Conservation (phyloP, 2,113 vertebrate species). For the Columba janthina region DNA sequence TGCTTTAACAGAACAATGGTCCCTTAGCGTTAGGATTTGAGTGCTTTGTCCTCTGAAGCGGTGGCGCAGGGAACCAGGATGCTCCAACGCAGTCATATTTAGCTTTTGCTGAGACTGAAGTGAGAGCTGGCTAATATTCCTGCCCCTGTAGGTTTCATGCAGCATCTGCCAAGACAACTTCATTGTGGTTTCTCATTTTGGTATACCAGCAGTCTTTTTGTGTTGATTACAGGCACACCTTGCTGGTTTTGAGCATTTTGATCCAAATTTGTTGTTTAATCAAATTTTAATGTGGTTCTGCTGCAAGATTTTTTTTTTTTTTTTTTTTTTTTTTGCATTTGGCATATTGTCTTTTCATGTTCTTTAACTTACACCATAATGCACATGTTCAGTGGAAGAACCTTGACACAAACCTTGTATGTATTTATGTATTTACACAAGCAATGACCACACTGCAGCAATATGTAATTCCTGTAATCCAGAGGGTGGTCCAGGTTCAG, state of each 20-base stretch:
- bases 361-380: neutral
- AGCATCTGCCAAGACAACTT: neutral
- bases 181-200: neutral
- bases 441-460: neutral
- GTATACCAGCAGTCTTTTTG: neutral
- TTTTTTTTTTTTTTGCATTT: neutral
- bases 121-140: neutral
- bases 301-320: neutral
- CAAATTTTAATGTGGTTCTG: neutral
- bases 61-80: neutral
- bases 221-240: neutral
- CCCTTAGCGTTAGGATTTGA: neutral
- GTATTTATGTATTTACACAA: neutral
- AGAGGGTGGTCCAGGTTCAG: neutral
- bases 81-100: neutral
- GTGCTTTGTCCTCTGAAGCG: neutral
- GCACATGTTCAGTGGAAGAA: fast-evolving
- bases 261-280: neutral
- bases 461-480: neutral
- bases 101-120: neutral
- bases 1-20: neutral
- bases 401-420: fast-evolving
- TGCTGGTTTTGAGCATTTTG: neutral
- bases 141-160: neutral
- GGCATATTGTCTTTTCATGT: neutral